Base-by-base conservation (phyloP, 2,888 invertebrate species). In the Lissonota sp. region DNA sequence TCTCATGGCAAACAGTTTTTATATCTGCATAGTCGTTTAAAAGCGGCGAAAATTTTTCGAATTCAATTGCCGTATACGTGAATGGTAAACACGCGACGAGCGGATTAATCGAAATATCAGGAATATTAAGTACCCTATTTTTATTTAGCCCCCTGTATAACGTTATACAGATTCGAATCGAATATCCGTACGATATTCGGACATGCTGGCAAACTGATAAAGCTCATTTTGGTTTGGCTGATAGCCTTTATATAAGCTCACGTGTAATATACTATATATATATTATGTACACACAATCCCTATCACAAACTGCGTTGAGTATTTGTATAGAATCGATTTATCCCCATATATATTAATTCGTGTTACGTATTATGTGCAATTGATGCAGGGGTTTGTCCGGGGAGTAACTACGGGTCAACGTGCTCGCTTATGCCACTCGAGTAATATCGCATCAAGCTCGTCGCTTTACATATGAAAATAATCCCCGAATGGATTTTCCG, bases 101-200 rank as follows among this genome's bases (percentile, higher is more conserved):
- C 44, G n/a, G 64, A 67, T 62, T 67, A 67, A 67, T 58, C 58
- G 60, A 58, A 75, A 53, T 67, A 67, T 8, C 46, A 51, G 10
- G 39, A 0, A 58, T 64, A 58, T 78, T 60, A 14, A 71, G 40
- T 42, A 16, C 12, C 37, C 12, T 10, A 78, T 72, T 26, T 26
- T 42, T 55, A 53, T 55, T 55, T 63, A 67, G 26, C 26, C 55
- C 40, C 73, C 62, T 57, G 67, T 57, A n/a, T n/a, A 26, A 26
- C 26, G 26, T 26, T 26, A 26, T 26, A 26, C 26, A 26, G 26
- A 26, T 26, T 26, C 63, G 46, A 5, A 16, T 73, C 67, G 1
- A 40, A 49, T 49, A 12, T 55, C 8, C 16, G 46, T 3, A 8
- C 40, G 12, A 62, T 73, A 67, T 46, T 16, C 51, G 16, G 39